A percentile compares a stretch with the other conserved stretches of the same genome.
phyloP scores from a whole-genome alignment of 1,140 invertebrate genomes.

The Solen grandis region DNA sequence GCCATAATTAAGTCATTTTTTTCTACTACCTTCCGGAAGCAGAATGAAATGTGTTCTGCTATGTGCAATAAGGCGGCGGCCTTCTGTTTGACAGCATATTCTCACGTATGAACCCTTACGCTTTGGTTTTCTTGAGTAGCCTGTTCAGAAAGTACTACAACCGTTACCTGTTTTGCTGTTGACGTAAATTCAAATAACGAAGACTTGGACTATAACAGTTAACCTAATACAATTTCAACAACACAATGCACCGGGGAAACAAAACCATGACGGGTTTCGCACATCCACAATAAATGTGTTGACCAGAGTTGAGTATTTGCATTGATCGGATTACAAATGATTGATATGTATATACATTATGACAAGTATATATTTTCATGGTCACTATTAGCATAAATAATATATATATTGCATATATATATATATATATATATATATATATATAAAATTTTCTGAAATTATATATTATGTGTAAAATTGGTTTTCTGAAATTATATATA shows the following conservation, averaged over 20 bases:
- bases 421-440: too few species aligned
- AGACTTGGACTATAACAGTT: constrained; percentile 65
- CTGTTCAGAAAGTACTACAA: constrained; percentile 96
- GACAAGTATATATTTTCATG: too few species aligned
- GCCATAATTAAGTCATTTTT: constrained; percentile 89
- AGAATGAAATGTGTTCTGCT: constrained; percentile 93
- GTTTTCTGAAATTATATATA: too few species aligned
- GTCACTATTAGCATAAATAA: too few species aligned
- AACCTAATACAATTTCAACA: constrained; percentile 75
- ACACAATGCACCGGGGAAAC: constrained; percentile 73
- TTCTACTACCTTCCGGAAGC: constrained; percentile 90
- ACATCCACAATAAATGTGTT: constrained; percentile 70
- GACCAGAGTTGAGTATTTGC: too few species aligned
- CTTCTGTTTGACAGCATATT: constrained; percentile 87
- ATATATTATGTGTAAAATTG: too few species aligned
- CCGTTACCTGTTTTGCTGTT: constrained; percentile 91
- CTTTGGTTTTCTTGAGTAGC: constrained; percentile 94
- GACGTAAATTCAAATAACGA: constrained; percentile 61
- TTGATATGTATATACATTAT: too few species aligned
- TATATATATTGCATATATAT: too few species aligned
- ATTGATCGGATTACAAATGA: too few species aligned
- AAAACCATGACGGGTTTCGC: constrained; percentile 70
- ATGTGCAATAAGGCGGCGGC: constrained; percentile 89
- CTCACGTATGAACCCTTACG: constrained; percentile 95
- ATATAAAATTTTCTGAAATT: too few species aligned